These are phyloP conservation scores for Leptinotarsa tumamoca DNA, from an alignment of 2,888 invertebrate species.

Conservation along the genomic window DNA sequence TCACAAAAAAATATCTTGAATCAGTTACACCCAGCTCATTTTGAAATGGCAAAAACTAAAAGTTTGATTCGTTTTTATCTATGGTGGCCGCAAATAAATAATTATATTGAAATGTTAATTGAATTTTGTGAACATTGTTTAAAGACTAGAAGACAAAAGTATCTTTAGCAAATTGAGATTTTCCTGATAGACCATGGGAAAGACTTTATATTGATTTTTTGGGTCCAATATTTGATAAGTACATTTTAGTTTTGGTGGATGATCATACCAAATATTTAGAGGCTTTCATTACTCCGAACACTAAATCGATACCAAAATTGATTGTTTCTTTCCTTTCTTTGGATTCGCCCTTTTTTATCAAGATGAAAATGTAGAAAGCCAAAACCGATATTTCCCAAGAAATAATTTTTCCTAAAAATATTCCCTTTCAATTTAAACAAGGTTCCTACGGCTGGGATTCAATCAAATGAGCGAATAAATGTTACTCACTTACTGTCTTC, in stretches of 20 bases:
- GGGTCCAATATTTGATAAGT: not conserved
- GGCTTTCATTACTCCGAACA: not conserved
- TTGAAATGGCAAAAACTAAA: conserved; percentile 27
- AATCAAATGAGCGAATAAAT: too few species aligned
- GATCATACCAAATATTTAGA: conserved; percentile 24
- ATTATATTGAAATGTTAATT: not conserved
- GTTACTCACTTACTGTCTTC: too few species aligned
- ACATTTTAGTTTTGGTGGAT: not conserved
- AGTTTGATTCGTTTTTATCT: not conserved
- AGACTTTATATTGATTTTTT: not conserved
- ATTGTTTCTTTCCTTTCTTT: not conserved
- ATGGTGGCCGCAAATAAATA: not conserved
- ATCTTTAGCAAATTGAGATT: not conserved
- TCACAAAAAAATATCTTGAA: not conserved
- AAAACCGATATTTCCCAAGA: too few species aligned
- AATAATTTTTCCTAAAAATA: too few species aligned
- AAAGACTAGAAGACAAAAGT: not conserved
- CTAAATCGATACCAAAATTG: not conserved
- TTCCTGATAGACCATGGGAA: not conserved
- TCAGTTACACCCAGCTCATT: conserved; percentile 48
- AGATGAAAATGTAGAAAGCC: too few species aligned
- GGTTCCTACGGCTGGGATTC: too few species aligned
- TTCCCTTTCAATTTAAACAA: too few species aligned
- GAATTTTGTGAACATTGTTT: not conserved
- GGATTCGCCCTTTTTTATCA: too few species aligned